Evolutionary conservation across 2,888 invertebrate genomes (phyloP).

Genomic region (Pasiphila rectangulata): DNA sequence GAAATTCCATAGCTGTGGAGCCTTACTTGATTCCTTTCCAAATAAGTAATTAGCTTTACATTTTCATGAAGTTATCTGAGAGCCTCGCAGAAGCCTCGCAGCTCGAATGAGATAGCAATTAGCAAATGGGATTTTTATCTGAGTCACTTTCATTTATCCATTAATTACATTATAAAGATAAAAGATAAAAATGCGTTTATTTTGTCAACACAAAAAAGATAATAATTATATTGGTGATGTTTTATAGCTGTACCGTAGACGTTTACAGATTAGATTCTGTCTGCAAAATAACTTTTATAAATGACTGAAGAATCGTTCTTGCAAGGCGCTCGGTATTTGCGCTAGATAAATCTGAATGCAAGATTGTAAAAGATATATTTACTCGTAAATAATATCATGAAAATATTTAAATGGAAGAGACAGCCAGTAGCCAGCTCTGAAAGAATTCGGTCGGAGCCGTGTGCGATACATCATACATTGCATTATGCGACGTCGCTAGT

Average conservation of each 20-base stretch:
- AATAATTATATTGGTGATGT: too few species aligned
- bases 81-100: conserved; percentile 27
- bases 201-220: too few species aligned
- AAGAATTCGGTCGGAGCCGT: conserved; percentile 35
- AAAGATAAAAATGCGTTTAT: too few species aligned
- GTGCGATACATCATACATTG: conserved; percentile 44
- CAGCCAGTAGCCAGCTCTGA: conserved; percentile 10
- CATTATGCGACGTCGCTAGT: conserved; percentile 44
- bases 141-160: conserved; percentile 37
- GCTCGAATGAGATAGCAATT: conserved; percentile 42
- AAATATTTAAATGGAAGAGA: conserved; percentile 1
- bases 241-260: conserved; percentile 16
- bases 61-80: conserved; percentile 27
- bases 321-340: too few species aligned
- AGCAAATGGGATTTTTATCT: conserved; percentile 57
- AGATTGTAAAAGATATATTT: neutral
- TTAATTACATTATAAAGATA: conserved; percentile 39
- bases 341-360: neutral
- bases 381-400: neutral
- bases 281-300: neutral
- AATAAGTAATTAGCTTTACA: conserved; percentile 22
- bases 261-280: conserved; percentile 6
- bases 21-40: conserved; percentile 7
- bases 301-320: neutral
- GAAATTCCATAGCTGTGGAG: neutral